Base-by-base conservation (phyloP, 2,888 invertebrate species). In the Heteromurus nitidus region DNA sequence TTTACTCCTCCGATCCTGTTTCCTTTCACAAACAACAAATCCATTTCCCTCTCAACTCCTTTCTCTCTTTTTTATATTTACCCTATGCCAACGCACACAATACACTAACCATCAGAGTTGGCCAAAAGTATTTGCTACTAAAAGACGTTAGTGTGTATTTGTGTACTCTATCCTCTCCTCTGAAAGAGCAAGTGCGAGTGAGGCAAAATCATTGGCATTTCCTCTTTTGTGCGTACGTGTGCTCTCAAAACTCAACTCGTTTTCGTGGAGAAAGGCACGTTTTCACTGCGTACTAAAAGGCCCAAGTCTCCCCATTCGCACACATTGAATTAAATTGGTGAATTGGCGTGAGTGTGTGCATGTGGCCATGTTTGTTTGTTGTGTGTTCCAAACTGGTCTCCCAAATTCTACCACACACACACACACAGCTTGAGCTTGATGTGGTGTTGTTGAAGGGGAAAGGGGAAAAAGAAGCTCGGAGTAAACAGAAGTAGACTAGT, bases 261-360 rank as follows among this genome's bases (percentile, higher is more conserved):
- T n/a, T 36, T 36, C 47, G n/a, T n/a, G 47, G 47, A 5, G 7
- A 47, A 47, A 47, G n/a, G 47, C 47, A 47, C 47, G 47, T 47
- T 47, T 47, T 47, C 47, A n/a, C 47, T 16, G n/a, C 3, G n/a
- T n/a, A 47, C 47, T n/a, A 3, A 47, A 5, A 47, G 11, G 47
- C n/a, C 7, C n/a, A 16, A 13, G 11, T 47, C 47, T 47, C n/a
- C n/a, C 55, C 55, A 55, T 11, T 24, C 36, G 50, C 26, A n/a
- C 50, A n/a, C 60, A 76, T 55, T 76, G 76, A 60, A 68, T 76
- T 76, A 62, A 68, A 76, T 58, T 68, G 76, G 60, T 36, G 18
- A 11, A 31, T 50, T 30, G 18, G 47, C n/a, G 50, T 26, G 11
- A 44, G 5, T 64, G 22, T 73, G 36, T 72, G 42, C 13, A 5